These are phyloP conservation scores for Parelbella ahira DNA, from an alignment of 2,888 invertebrate species.

Conservation along the genomic window DNA sequence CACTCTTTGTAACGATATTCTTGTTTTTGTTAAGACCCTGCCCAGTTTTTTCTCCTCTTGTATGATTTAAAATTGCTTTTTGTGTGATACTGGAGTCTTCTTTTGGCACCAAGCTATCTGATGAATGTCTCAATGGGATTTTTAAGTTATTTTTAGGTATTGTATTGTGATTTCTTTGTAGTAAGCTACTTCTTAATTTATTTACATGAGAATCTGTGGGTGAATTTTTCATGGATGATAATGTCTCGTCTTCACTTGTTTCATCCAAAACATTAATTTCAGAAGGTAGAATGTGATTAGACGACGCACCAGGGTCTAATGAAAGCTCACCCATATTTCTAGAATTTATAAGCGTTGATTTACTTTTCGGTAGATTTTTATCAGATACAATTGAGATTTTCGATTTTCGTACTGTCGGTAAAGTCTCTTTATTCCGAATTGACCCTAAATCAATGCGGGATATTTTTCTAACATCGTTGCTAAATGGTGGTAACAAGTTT, in stretches of 20 bases:
- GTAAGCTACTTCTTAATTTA: conserved; percentile 4
- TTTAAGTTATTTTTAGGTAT: conserved; percentile 3
- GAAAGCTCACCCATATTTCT: too few relatives aligned
- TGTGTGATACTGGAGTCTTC: too few relatives aligned
- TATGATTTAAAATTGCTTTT: neutral
- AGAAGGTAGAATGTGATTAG: neutral
- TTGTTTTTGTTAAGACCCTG: neutral
- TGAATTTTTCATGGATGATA: neutral
- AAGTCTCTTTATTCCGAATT: too few relatives aligned
- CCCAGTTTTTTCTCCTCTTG: neutral
- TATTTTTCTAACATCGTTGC: too few relatives aligned
- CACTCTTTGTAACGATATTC: neutral
- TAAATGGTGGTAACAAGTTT: too few relatives aligned
- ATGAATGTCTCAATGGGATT: too few relatives aligned
- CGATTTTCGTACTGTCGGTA: too few relatives aligned
- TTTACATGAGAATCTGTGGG: conserved; percentile 3
- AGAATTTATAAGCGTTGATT: too few relatives aligned
- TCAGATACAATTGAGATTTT: too few relatives aligned
- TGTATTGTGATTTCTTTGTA: conserved; percentile 2
- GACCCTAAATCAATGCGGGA: too few relatives aligned
- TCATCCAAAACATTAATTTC: neutral
- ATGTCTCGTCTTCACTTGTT: neutral
- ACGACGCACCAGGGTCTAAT: neutral
- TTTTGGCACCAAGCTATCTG: too few relatives aligned
- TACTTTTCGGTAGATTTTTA: too few relatives aligned